These are phyloP conservation scores for Cephus pygmeus DNA, from an alignment of 2,888 invertebrate species.

Conservation along the genomic window DNA sequence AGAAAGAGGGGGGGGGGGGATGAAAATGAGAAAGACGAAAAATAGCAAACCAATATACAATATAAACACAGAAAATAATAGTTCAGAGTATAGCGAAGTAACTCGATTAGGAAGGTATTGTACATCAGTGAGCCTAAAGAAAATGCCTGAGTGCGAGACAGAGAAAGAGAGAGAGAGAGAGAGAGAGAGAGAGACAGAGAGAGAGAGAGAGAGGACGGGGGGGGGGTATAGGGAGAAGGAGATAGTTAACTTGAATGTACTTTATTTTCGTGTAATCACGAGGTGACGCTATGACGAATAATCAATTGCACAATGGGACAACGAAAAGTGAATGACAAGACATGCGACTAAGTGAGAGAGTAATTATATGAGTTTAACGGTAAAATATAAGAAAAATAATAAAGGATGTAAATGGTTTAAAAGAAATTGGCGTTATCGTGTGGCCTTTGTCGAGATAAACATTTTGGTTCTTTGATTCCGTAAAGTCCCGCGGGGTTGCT, in stretches of 20 bases:
- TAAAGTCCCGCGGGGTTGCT: neutral
- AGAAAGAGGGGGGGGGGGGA: neutral
- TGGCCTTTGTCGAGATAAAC: neutral
- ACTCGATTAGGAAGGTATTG: neutral
- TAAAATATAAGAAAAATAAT: neutral
- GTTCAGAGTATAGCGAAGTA: neutral
- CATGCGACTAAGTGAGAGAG: conserved; percentile 5
- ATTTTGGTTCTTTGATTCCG: neutral
- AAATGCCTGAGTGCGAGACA: neutral
- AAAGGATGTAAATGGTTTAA: neutral
- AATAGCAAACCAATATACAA: neutral
- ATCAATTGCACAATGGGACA: neutral
- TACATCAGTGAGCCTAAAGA: neutral
- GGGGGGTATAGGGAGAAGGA: neutral
- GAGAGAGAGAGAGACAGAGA: no score
- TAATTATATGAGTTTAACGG: neutral
- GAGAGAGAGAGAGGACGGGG: no score
- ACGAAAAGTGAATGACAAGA: conserved; percentile 12
- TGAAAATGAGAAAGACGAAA: conserved; percentile 7
- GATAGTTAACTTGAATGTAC: neutral
- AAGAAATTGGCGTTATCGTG: neutral
- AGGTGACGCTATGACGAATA: neutral
- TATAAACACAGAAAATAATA: neutral
- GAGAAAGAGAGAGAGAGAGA: no score
- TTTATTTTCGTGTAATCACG: neutral